These are phyloP conservation scores for Drosophila meridionalis DNA, from an alignment of 2,888 invertebrate genomes.

Conservation along the genomic window DNA sequence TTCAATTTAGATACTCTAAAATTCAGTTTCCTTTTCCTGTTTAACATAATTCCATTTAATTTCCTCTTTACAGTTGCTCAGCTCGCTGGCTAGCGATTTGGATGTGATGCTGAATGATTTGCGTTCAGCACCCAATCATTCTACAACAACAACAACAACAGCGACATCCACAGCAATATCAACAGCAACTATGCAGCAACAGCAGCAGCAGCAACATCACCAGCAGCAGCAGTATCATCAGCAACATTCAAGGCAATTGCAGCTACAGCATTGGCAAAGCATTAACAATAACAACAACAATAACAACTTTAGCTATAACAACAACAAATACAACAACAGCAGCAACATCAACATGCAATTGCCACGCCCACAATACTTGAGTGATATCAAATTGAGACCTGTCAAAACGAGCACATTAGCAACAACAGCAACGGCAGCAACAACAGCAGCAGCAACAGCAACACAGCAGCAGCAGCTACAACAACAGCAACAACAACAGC, in stretches of 20 bases:
- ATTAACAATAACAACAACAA: constrained; percentile 55
- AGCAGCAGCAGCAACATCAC: constrained; percentile 35
- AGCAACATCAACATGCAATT: constrained; percentile 36
- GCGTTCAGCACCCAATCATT: constrained; percentile 88
- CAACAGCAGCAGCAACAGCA: constrained; percentile 32
- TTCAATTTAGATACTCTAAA: not conserved
- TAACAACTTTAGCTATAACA: constrained; percentile 45
- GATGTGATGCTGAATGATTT: constrained; percentile 94
- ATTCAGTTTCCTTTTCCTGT: not conserved
- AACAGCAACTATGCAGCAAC: constrained; percentile 9
- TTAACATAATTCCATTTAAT: not conserved
- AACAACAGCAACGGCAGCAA: constrained; percentile 18
- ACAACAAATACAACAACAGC: constrained; percentile 35
- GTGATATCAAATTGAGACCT: constrained; percentile 59
- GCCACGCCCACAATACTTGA: constrained; percentile 54
- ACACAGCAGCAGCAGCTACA: constrained; percentile 29
- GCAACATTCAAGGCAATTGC: constrained; percentile 26
- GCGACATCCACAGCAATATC: constrained; percentile 26
- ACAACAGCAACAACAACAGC: constrained; percentile 35
- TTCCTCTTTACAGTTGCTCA: constrained; percentile 89
- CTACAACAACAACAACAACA: constrained; percentile 54
- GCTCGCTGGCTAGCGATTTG: constrained; percentile 92
- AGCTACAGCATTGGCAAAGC: constrained; percentile 33
- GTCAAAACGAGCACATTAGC: constrained; percentile 38
- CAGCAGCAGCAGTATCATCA: constrained; percentile 33